These are phyloP conservation scores for Pseudorasbora parva DNA, from an alignment of 2,113 vertebrate species.

Conservation along the genomic window DNA sequence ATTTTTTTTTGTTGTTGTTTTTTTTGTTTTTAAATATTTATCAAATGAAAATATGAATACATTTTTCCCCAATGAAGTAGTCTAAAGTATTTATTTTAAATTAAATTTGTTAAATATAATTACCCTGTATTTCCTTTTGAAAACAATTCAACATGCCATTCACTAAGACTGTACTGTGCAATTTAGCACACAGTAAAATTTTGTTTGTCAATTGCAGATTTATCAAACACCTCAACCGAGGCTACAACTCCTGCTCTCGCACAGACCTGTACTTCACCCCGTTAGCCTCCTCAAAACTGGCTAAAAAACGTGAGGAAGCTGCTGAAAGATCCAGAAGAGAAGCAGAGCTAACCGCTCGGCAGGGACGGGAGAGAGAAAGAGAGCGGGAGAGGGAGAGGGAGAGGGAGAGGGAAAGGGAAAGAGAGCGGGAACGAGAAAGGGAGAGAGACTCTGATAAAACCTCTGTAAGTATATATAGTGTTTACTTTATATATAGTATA, in stretches of 20 bases:
- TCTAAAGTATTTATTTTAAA: neutral
- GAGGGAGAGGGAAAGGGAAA: conserved; percentile 86
- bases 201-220: conserved; percentile 77
- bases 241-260: conserved; percentile 93
- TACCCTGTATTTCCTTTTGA: too few species aligned
- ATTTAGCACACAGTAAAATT: neutral
- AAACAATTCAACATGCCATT: neutral
- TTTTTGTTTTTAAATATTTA: neutral
- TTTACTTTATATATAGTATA: conserved; percentile 22
- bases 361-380: conserved; percentile 89
- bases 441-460: conserved; percentile 77
- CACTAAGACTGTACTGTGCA: neutral
- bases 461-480: conserved; percentile 33
- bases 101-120: too few species aligned
- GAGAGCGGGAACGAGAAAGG: conserved; percentile 78
- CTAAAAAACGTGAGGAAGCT: conserved; percentile 96
- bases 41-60: neutral
- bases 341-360: conserved; percentile 88
- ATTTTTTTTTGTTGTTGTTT: too few species aligned
- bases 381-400: conserved; percentile 88
- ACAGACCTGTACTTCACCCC: conserved; percentile 96
- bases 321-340: conserved; percentile 89
- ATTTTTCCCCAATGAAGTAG: neutral
- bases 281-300: conserved; percentile 91
- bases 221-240: conserved; percentile 94